These are phyloP conservation scores for Drosophila nannoptera DNA, from an alignment of 1,140 invertebrate species.

Conservation along the genomic window DNA sequence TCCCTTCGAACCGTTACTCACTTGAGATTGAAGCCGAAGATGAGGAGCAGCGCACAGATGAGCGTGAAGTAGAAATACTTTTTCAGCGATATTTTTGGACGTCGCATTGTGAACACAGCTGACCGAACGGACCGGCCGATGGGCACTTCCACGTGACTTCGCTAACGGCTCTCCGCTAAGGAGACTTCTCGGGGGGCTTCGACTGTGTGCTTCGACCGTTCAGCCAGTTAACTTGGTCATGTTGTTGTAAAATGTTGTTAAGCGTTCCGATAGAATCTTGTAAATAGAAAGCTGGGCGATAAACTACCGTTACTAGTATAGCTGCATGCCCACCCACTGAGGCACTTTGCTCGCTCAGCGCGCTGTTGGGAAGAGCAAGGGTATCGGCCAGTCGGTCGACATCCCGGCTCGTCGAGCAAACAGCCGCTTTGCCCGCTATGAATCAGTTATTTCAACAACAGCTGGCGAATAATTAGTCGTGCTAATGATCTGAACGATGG, in stretches of 20 bases:
- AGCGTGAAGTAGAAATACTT: conserved; percentile 78
- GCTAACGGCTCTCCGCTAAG: too few species aligned
- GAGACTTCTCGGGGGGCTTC: neutral
- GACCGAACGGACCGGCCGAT: neutral
- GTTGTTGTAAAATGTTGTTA: conserved; percentile 22
- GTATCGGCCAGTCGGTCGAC: too few species aligned
- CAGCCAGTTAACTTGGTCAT: conserved; percentile 34
- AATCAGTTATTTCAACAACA: conserved; percentile 14
- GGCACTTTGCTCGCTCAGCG: too few species aligned
- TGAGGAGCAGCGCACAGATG: conserved; percentile 71
- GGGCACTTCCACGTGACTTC: neutral
- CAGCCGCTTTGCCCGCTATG: neutral
- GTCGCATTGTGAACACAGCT: conserved; percentile 62
- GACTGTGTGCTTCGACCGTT: conserved; percentile 10
- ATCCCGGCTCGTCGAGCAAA: too few species aligned
- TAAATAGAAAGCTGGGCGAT: too few species aligned
- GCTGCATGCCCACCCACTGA: too few species aligned
- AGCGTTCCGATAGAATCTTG: neutral
- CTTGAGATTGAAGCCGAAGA: conserved; percentile 78
- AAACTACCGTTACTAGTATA: too few species aligned
- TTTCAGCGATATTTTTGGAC: conserved; percentile 77
- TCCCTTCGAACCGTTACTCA: conserved; percentile 40
- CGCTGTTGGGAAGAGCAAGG: too few species aligned
- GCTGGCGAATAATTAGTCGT: conserved; percentile 23
- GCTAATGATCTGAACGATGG: conserved; percentile 23